Evolutionary conservation across 2,113 vertebrate species (phyloP).

Genomic region (Trematocara variabile): DNA sequence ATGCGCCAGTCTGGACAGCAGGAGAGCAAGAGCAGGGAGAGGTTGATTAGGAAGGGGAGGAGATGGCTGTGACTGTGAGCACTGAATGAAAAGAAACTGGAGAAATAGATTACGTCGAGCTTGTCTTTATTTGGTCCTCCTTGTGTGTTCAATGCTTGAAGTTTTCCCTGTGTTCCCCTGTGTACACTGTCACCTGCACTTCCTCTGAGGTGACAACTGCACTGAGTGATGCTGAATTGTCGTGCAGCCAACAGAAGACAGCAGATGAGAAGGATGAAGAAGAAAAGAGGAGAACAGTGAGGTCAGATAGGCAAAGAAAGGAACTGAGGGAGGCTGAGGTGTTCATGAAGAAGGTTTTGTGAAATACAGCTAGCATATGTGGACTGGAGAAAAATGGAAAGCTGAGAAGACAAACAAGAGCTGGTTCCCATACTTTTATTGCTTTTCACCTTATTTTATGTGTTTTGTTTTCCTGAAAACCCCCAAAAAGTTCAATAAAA

Average conservation of each 20-base stretch:
- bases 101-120: neutral
- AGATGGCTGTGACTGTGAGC: neutral
- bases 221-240: conserved; percentile 10
- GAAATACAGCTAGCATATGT: neutral
- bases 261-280: neutral
- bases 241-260: neutral
- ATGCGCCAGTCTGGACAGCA: conserved; percentile 33
- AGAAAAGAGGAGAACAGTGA: neutral
- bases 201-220: conserved; percentile 9
- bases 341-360: neutral
- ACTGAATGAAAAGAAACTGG: neutral
- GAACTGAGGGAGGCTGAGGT: neutral
- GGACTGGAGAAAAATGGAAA: neutral
- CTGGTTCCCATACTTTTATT: conserved; percentile 55
- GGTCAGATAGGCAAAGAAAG: neutral
- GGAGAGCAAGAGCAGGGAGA: neutral
- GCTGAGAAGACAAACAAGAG: conserved; percentile 54
- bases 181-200: neutral
- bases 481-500: conserved; percentile 58
- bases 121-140: neutral
- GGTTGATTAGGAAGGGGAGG: neutral
- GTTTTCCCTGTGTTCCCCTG: neutral
- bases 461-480: conserved; percentile 33
- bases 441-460: conserved; percentile 43
- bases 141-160: neutral